Base-by-base conservation (phyloP, 2,888 invertebrate genomes). In the Axea sp. region DNA sequence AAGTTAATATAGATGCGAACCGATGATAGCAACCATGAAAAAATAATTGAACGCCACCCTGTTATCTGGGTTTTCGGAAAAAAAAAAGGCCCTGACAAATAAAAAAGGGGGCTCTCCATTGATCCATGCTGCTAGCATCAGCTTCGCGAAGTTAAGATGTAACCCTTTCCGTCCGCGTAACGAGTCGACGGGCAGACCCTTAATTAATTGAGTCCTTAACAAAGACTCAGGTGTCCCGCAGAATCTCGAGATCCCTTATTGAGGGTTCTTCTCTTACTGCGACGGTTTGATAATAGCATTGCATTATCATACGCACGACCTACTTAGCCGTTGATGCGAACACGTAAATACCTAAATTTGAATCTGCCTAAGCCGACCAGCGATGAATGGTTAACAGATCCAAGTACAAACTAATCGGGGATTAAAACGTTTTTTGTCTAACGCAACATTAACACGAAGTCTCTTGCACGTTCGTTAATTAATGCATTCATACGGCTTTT, bases 301-400 rank as follows among this genome's bases (percentile, higher is more conserved):
- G 76, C 82, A 86, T 87, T 87, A 87, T 86, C 87, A 87, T 87
- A 86, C 84, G 82, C 86, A 87, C 85, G 87, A 87, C 84, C 86
- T 85, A 86, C 83, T 87, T 86, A 84, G 78, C 53, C 64, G 51
- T 57, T 62, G 65, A 73, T 64, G 68, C 64, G 68, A 45, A 64
- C 59, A 51, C 55, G 59, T 64, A 64, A 41, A 69, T 60, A 43
- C 43, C 60, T 19, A 64, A 71, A 62, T 62, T 62, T 71, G 71
- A 62, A 71, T 62, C 55, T 31, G 35, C 39, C 30, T 71, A 62
- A 62, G 55, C 60, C 45, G 15, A n/a, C 9, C 15, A n/a, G 39
- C 62, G 47, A 71, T 71, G 45, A 26, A 71, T 62, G 55, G 64
- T 45, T 43, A 51, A 45, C 60, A 51, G 53, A 45, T 69, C 41